A percentile compares a stretch with the other conserved stretches of the same genome.
Evolutionary conservation across 1,140 invertebrate genomes (phyloP).

Genomic region (Anoplolepis gracilipes): DNA sequence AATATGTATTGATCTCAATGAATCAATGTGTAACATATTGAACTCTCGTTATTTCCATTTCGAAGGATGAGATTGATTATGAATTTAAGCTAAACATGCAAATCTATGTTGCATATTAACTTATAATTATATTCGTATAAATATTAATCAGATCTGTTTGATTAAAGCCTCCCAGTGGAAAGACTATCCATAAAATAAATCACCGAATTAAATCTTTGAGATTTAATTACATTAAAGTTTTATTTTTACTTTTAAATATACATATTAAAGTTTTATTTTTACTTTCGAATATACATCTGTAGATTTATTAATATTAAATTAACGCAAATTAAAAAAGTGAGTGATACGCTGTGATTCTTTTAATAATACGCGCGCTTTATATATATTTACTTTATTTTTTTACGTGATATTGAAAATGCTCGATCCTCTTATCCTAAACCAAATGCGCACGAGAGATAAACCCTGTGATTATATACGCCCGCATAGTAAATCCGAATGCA

Average conservation of each 20-base stretch:
- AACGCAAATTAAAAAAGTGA: background rate
- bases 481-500: constrained; percentile 42
- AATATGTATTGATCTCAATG: constrained; percentile 34
- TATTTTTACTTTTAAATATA: background rate
- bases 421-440: constrained; percentile 40
- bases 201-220: background rate
- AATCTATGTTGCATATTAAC: constrained; percentile 34
- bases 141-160: constrained; percentile 23
- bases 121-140: constrained; percentile 19
- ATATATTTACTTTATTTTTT: background rate
- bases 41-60: constrained; percentile 21
- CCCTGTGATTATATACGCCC: constrained; percentile 28
- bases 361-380: background rate
- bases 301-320: background rate
- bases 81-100: constrained; percentile 34
- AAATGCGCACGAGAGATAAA: constrained; percentile 17
- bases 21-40: constrained; percentile 15
- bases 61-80: constrained; percentile 11
- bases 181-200: background rate
- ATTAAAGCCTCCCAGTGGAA: background rate
- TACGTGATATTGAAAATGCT: background rate
- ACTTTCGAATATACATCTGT: background rate
- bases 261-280: background rate
- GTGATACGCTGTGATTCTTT: background rate
- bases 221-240: background rate